Conservation (phyloP, 1,140 invertebrate species). For the Saccostrea echinata region DNA sequence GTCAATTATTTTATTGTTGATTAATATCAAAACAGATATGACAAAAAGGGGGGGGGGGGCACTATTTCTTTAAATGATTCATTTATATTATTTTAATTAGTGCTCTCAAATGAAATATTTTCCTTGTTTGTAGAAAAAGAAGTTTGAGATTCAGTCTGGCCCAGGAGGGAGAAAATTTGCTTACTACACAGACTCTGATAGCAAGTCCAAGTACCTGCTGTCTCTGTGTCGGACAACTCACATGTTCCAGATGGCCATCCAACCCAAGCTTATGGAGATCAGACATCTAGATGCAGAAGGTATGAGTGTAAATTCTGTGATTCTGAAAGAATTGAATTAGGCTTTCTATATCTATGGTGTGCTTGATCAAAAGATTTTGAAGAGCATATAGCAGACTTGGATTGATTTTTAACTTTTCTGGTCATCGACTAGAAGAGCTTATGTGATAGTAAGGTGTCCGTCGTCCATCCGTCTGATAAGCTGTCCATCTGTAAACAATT, state of each 20-base stretch:
- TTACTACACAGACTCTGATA: conserved; percentile 93
- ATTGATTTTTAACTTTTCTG: no score
- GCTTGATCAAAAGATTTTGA: no score
- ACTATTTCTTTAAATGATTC: no score
- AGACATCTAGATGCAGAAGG: conserved; percentile 89
- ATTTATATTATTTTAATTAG: background rate
- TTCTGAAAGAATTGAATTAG: background rate
- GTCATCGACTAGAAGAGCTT: no score
- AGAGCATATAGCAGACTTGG: no score
- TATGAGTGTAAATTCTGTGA: conserved; percentile 61
- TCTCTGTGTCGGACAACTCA: conserved; percentile 94
- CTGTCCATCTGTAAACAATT: no score
- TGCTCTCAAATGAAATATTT: background rate
- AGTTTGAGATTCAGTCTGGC: conserved; percentile 94
- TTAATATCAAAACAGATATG: no score
- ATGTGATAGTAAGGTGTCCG: no score
- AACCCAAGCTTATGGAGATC: conserved; percentile 89
- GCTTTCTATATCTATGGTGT: background rate
- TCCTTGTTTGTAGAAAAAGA: conserved; percentile 87
- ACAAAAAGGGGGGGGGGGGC: no score
- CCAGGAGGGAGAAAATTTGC: conserved; percentile 87
- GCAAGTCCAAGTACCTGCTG: conserved; percentile 94
- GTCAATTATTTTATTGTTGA: no score
- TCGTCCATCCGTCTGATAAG: no score
- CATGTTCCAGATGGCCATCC: conserved; percentile 96